Percentiles rank a stretch among this genome's conserved stretches.
Evolutionary conservation across 1,140 invertebrate genomes (phyloP).

Genomic region (Hydropsyche tenuis): DNA sequence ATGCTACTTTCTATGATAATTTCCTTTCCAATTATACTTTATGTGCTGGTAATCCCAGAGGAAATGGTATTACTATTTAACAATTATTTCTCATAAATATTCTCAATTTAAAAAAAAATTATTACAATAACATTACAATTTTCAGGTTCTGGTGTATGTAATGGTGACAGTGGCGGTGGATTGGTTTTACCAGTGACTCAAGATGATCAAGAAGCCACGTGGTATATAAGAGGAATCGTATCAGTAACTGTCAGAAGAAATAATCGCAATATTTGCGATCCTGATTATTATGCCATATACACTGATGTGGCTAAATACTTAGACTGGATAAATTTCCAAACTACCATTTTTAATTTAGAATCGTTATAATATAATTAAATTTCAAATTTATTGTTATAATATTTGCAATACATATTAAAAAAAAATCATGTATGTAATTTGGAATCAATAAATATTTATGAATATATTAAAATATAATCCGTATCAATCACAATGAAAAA

Average conservation of each 20-base stretch:
- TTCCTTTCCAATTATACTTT: conserved; percentile 36
- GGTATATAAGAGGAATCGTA: conserved; percentile 66
- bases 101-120: not conserved
- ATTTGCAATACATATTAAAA: too few relatives aligned
- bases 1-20: conserved; percentile 32
- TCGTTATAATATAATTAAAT: too few relatives aligned
- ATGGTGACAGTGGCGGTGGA: conserved; percentile 70
- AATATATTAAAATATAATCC: too few relatives aligned
- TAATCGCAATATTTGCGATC: conserved; percentile 61
- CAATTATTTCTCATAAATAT: too few relatives aligned
- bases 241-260: conserved; percentile 63
- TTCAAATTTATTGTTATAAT: too few relatives aligned
- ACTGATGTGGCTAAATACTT: conserved; percentile 66
- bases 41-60: conserved; percentile 41
- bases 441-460: too few relatives aligned
- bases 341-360: not conserved
- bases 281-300: conserved; percentile 64
- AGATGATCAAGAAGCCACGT: conserved; percentile 57
- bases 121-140: conserved; percentile 31
- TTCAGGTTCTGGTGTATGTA: conserved; percentile 66
- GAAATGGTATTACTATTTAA: conserved; percentile 39
- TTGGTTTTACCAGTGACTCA: conserved; percentile 61
- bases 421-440: too few relatives aligned
- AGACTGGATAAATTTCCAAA: conserved; percentile 58
- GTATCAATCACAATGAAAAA: too few relatives aligned